Base-by-base conservation (phyloP, 2,797 vertebrate species). In the Epinephelus malabaricus region DNA sequence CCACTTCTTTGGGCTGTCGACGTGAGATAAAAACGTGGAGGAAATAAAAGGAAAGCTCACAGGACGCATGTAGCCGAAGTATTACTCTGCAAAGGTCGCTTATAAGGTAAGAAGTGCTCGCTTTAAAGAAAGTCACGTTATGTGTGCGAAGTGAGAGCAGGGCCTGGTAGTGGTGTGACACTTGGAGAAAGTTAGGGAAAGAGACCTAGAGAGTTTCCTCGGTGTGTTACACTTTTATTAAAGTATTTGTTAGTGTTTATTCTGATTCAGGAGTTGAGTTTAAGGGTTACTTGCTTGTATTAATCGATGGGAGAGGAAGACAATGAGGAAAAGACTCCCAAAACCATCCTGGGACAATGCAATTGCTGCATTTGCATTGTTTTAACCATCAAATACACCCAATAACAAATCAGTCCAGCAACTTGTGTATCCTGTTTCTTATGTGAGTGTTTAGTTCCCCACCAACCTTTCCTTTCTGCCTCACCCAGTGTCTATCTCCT, bases 1-100 rank as follows among this genome's bases (percentile, higher is more conserved):
- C 54, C 71, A 58, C 72, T 78, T 75, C 67, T 80, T 69, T 9
- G 81, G 76, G 72, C 83, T 88, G 79, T 82, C 69, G 76, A 80
- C 81, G 78, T 59, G 66, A 86, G 88, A 78, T 62, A 19, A 8
- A 81, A 79, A 54, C 72, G 70, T 65, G 79, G 56, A 40, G 51
- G 25, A 1, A 10, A 14, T 40, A n/a, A 2, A 54, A 70, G 73
- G 58, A 51, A 62, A 72, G 11, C 40, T 14, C 81, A 54, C 85
- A 78, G 92, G 90, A 91, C 95, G 95, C 86, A 95, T 96, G 95
- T 94, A 92, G 90, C 72, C 91, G 79, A 84, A 87, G 49, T 23
- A 76, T 78, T 69, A 78, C 82, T 54, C 83, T 89, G 81, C 65
- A 76, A 54, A 88, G 87, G 86, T 92, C 85, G 87, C 85, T 83